Conservation (phyloP, 2,888 invertebrate genomes). For the Drosophila helvetica region DNA sequence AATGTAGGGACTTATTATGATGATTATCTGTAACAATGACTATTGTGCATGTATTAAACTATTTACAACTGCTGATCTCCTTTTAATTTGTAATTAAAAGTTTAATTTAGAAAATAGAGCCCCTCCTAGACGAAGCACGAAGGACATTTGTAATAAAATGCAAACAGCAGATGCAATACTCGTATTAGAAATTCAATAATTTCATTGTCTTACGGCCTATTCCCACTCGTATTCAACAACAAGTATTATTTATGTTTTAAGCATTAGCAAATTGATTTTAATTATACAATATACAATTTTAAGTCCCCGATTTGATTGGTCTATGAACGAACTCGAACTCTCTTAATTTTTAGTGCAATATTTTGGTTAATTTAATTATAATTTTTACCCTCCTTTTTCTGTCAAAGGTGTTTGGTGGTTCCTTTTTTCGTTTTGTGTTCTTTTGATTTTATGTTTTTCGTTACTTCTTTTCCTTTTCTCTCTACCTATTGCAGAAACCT, state of each 20-base stretch:
- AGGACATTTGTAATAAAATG: conserved; percentile 57
- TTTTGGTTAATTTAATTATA: conserved; percentile 8
- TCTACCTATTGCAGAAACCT: conserved; percentile 82
- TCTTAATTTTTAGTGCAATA: conserved; percentile 37
- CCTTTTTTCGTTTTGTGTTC: conserved; percentile 44
- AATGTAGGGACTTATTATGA: background rate
- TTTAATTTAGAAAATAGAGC: conserved; percentile 32
- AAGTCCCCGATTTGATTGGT: conserved; percentile 16
- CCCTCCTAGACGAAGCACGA: conserved; percentile 35
- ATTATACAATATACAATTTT: conserved; percentile 41
- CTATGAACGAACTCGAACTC: background rate
- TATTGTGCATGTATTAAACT: conserved; percentile 55
- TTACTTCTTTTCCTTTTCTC: conserved; percentile 81
- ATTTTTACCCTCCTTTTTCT: conserved; percentile 4
- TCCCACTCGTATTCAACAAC: conserved; percentile 42
- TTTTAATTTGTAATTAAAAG: conserved; percentile 59
- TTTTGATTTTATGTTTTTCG: conserved; percentile 76
- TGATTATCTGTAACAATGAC: conserved; percentile 35
- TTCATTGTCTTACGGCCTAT: conserved; percentile 17
- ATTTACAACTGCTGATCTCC: conserved; percentile 80
- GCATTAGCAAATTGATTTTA: conserved; percentile 66
- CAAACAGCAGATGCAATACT: conserved; percentile 33
- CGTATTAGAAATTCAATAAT: conserved; percentile 27
- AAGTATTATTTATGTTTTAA: conserved; percentile 76
- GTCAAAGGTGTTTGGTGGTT: conserved; percentile 10